A percentile compares a stretch with the other conserved stretches of the same genome.
Conservation (phyloP, 2,888 invertebrate species). For the Megaustenia siamemsis region DNA sequence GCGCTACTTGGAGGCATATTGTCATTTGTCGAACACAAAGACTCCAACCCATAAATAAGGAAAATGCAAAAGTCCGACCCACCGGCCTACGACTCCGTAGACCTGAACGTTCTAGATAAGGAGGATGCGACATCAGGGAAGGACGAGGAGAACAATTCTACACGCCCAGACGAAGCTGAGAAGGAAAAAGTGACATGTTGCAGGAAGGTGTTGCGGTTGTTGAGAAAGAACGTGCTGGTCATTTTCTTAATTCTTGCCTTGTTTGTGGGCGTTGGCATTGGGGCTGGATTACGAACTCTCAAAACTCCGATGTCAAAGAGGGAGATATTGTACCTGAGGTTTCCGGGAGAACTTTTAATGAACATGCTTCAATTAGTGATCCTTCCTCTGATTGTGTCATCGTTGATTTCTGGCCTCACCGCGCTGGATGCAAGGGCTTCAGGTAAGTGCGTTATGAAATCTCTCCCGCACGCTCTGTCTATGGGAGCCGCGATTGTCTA, state of each 20-base stretch:
- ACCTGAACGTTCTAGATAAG: neutral
- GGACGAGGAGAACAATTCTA: neutral
- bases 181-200: conserved; percentile 5
- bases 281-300: conserved; percentile 82
- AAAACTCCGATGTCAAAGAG: conserved; percentile 85
- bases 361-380: conserved; percentile 81
- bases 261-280: conserved; percentile 83
- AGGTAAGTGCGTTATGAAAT: conserved; percentile 20
- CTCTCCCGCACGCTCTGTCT: no score
- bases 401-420: conserved; percentile 34
- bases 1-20: no score
- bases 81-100: neutral
- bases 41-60: neutral
- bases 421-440: conserved; percentile 36
- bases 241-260: conserved; percentile 83
- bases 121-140: neutral
- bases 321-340: conserved; percentile 83
- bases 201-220: conserved; percentile 30
- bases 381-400: conserved; percentile 47
- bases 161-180: neutral
- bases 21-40: neutral
- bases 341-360: conserved; percentile 86
- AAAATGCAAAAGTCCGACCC: neutral
- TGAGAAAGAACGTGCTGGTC: conserved; percentile 81
- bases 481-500: no score